Percentiles rank a stretch among this genome's conserved stretches.
Conservation (phyloP, 2,113 vertebrate genomes). For the Aramus guarauna region DNA sequence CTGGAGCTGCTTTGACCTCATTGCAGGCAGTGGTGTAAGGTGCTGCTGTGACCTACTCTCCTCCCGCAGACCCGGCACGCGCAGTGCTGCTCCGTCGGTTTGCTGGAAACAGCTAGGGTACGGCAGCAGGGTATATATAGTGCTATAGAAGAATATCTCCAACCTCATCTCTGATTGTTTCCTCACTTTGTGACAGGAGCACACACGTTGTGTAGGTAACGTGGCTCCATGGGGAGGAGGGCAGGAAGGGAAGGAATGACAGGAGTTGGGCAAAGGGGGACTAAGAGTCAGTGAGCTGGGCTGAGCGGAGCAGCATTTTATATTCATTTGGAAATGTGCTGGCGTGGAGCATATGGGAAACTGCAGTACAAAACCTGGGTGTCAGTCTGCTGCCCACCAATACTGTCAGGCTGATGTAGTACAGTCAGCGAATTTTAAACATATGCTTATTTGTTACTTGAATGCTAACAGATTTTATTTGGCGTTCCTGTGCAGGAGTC, state of each 20-base stretch:
- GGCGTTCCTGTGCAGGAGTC: neutral
- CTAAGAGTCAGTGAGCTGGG: neutral
- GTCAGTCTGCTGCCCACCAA: neutral
- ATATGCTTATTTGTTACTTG: neutral
- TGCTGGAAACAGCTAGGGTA: neutral
- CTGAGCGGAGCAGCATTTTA: neutral
- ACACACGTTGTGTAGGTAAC: neutral
- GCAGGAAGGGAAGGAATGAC: neutral
- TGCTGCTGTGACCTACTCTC: neutral
- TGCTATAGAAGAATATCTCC: fast-evolving
- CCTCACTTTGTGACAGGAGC: neutral
- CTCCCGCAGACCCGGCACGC: fast-evolving
- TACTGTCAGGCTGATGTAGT: neutral
- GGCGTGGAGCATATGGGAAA: fast-evolving
- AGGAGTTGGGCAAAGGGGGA: neutral
- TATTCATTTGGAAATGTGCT: neutral
- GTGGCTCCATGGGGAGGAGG: neutral
- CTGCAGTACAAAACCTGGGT: neutral
- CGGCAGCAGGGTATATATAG: neutral
- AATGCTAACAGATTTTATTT: neutral
- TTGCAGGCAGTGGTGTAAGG: neutral
- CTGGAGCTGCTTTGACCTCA: neutral
- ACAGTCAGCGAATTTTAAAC: neutral
- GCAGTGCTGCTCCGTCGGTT: neutral
- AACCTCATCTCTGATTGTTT: neutral